These are phyloP conservation scores for Tretioscincus oriximinensis DNA, from an alignment of 2,113 vertebrate genomes.

Conservation along the genomic window DNA sequence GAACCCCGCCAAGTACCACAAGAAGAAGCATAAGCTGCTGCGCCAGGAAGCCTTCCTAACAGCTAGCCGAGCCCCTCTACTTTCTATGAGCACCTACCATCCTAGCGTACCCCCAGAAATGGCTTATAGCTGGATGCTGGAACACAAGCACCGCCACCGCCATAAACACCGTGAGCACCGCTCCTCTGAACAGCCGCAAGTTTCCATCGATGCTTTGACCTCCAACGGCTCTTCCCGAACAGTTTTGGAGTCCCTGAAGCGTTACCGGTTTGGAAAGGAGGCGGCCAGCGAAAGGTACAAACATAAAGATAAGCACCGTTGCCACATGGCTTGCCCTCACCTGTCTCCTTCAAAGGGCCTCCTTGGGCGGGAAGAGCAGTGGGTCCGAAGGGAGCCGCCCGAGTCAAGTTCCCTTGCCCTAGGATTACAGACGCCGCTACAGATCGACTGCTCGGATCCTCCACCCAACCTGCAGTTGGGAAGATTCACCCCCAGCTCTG, in stretches of 20 bases:
- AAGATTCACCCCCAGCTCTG: constrained; percentile 74
- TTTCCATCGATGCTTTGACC: constrained; percentile 69
- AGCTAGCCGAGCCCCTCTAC: constrained; percentile 76
- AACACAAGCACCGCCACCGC: constrained; percentile 96
- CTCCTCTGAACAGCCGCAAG: constrained; percentile 72
- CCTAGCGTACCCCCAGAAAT: constrained; percentile 82
- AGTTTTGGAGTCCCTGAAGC: constrained; percentile 88
- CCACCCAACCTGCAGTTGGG: constrained; percentile 71
- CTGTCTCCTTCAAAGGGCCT: constrained; percentile 74
- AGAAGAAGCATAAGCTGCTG: constrained; percentile 89
- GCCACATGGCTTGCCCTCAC: constrained; percentile 77
- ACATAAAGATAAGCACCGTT: constrained; percentile 81
- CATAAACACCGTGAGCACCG: constrained; percentile 93
- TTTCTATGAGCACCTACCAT: constrained; percentile 82
- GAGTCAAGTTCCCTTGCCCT: constrained; percentile 65
- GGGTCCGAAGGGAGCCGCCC: constrained; percentile 74
- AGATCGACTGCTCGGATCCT: constrained; percentile 76
- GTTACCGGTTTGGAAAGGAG: constrained; percentile 89
- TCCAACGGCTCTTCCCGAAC: constrained; percentile 74
- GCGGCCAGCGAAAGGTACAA: constrained; percentile 80
- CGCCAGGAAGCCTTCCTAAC: constrained; percentile 88
- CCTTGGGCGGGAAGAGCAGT: constrained; percentile 76
- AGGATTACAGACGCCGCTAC: constrained; percentile 77
- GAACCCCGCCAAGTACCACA: constrained; percentile 93
- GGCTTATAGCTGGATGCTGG: constrained; percentile 87